These are phyloP conservation scores for Cassiopea xamachana DNA, from an alignment of 30 jellyfish, hydroid and myxozoan species.

Conservation along the genomic window DNA sequence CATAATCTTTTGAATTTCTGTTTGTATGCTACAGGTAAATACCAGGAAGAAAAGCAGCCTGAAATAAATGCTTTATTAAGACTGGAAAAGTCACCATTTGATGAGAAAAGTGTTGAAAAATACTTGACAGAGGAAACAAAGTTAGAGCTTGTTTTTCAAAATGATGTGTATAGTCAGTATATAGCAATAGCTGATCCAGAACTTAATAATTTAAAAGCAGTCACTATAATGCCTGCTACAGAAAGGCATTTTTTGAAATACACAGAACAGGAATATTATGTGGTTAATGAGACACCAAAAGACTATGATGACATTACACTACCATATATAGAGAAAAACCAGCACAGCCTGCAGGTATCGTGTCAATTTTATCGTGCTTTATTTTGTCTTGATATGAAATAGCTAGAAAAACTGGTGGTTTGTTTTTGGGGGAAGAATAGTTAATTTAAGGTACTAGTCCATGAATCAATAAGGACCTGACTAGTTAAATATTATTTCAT, in stretches of 20 bases:
- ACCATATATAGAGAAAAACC: slow-evolving; percentile 68
- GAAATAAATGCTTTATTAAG: slow-evolving; percentile 74
- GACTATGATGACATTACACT: slow-evolving; percentile 70
- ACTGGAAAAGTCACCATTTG: slow-evolving; percentile 79
- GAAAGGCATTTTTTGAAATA: slow-evolving; percentile 81
- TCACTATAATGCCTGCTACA: slow-evolving; percentile 82
- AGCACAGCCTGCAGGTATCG: slow-evolving; percentile 76
- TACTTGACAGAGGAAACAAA: slow-evolving; percentile 53
- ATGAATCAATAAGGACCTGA: too few species aligned
- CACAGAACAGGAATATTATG: slow-evolving; percentile 51
- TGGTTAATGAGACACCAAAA: slow-evolving; percentile 81
- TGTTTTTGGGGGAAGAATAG: too few species aligned
- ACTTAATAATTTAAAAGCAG: slow-evolving; percentile 57
- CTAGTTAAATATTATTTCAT: too few species aligned
- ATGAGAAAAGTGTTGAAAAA: slow-evolving; percentile 64
- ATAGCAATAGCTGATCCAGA: slow-evolving; percentile 59
- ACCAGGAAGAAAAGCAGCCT: not conserved
- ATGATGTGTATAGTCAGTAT: slow-evolving; percentile 85
- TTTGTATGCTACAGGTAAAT: not conserved
- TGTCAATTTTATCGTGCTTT: not conserved
- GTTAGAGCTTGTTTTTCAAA: slow-evolving; percentile 35
- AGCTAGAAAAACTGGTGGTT: too few species aligned
- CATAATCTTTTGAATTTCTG: not conserved
- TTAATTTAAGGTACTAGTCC: too few species aligned
- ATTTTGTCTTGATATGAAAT: not conserved